These are phyloP conservation scores for Cherax quadricarinatus DNA, from an alignment of 1,140 invertebrate species.

Conservation along the genomic window DNA sequence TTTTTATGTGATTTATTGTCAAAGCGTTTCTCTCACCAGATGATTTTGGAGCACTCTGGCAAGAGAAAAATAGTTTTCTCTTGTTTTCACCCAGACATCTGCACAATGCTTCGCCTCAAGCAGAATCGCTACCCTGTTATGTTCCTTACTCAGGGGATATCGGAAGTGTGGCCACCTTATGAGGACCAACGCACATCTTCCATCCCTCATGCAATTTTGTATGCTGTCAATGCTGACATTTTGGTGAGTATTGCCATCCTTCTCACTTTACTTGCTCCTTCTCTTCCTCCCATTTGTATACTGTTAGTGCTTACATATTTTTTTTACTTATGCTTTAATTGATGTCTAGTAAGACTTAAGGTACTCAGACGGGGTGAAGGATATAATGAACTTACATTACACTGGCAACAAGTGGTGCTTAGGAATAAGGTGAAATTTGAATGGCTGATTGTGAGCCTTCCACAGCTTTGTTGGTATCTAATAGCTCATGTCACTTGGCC, in stretches of 20 bases:
- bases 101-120: constrained; percentile 92
- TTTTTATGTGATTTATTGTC: too few species aligned
- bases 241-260: constrained; percentile 77
- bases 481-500: too few species aligned
- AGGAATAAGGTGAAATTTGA: too few species aligned
- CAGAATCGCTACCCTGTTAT: constrained; percentile 97
- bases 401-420: too few species aligned
- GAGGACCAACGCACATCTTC: constrained; percentile 88
- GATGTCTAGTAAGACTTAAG: background rate
- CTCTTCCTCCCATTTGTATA: background rate
- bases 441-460: too few species aligned
- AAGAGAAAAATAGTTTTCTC: constrained; percentile 92
- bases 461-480: too few species aligned
- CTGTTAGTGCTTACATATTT: background rate
- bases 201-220: constrained; percentile 88
- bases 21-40: constrained; percentile 75
- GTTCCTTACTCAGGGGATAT: constrained; percentile 92
- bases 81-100: constrained; percentile 96
- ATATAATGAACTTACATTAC: too few species aligned
- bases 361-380: too few species aligned
- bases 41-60: constrained; percentile 85
- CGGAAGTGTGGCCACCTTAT: constrained; percentile 88
- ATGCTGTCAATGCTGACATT: constrained; percentile 87
- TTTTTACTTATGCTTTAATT: background rate
- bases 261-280: background rate